Base-by-base conservation (phyloP, 2,888 invertebrate genomes). In the Merodon equestris region DNA sequence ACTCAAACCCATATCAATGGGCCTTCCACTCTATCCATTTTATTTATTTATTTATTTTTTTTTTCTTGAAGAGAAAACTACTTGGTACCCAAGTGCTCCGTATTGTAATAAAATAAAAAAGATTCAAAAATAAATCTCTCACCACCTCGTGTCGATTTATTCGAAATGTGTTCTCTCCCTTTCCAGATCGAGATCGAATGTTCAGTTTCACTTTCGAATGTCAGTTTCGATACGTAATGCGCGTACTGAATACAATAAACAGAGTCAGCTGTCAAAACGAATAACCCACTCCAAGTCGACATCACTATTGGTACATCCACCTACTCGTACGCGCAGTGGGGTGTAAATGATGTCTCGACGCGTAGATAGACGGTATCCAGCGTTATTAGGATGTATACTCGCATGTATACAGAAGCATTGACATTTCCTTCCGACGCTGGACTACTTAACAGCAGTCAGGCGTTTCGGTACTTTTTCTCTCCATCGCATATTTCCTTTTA, bases 361-460 rank as follows among this genome's bases (percentile, higher is more conserved):
- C 27, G 27, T 27, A 27, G n/a, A n/a, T 27, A 27, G 27, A 27
- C 27, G 7, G 27, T 27, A 4, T 7, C 27, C 7, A 27, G 27
- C 27, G 7, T 27, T 27, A 27, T 27, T 7, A 27, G 2, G 3
- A 27, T 27, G 27, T 27, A 27, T 7, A 27, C n/a, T n/a, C n/a
- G n/a, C 7, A 27, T 7, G 7, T 27, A 27, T 7, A 27, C 27
- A 27, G 3, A 27, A 9, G 36, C 53, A 58, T 73, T 72, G 76
- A 73, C 73, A 58, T 48, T 63, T 77, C 77, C 73, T 73, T 68
- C 66, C 77, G 58, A 67, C 67, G 53, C 17, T 63, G 58, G 73
- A 68, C 61, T 63, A 73, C 57, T 48, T 36, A 68, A 15, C 27
- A 27, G 57, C 15, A 58, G 60, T 51, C 45, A 42, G 50, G 38